A percentile compares a stretch with the other conserved stretches of the same genome.
Conservation (phyloP, 2,797 vertebrate genomes). For the Tinamus major region DNA sequence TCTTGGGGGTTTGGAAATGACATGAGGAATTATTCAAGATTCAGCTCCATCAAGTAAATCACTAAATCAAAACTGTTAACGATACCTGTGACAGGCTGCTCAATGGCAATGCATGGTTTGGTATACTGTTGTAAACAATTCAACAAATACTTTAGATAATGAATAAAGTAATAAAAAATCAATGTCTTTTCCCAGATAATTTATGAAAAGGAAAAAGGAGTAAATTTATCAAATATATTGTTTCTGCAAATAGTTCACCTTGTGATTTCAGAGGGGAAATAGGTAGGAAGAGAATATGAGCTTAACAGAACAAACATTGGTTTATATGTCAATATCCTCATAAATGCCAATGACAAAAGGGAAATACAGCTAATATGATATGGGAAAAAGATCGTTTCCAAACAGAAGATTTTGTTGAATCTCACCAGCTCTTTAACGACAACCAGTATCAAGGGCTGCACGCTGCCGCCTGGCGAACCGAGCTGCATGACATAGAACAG, state of each 20-base stretch:
- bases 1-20: slow-evolving; percentile 53
- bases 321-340: slow-evolving; percentile 47
- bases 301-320: slow-evolving; percentile 34
- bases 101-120: slow-evolving; percentile 23
- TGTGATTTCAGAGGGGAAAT: slow-evolving; percentile 54
- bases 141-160: slow-evolving; percentile 65
- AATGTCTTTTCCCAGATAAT: slow-evolving; percentile 59
- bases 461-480: rapidly evolving
- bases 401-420: neutral
- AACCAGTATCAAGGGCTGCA: neutral
- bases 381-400: neutral
- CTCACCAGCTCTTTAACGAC: neutral
- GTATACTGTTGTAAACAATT: slow-evolving; percentile 49
- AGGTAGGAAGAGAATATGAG: slow-evolving; percentile 53
- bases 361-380: neutral
- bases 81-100: slow-evolving; percentile 26
- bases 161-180: slow-evolving; percentile 68
- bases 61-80: slow-evolving; percentile 40
- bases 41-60: slow-evolving; percentile 36
- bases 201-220: slow-evolving; percentile 56
- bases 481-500: rapidly evolving
- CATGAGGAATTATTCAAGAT: slow-evolving; percentile 50
- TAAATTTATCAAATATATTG: slow-evolving; percentile 62
- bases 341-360: slow-evolving; percentile 41
- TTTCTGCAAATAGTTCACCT: slow-evolving; percentile 63